Evolutionary conservation across 2,113 vertebrate genomes (phyloP), one percentile per base, ranked within the genome.

Genomic region (Sarotherodon lohbergeri): DNA sequence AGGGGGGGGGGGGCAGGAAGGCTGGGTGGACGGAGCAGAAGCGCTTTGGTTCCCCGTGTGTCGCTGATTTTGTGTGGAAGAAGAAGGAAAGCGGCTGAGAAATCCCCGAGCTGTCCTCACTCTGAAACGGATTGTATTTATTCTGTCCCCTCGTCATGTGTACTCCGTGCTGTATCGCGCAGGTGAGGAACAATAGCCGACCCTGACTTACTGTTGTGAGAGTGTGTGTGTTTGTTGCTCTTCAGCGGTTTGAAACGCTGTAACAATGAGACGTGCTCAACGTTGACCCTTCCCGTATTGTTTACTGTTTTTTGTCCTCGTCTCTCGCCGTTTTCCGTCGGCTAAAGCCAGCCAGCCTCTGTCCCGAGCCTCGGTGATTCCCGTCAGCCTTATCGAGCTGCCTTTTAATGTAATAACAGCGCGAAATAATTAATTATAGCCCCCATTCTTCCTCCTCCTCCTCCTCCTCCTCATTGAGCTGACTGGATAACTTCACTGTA

Each of bases 131-230:
- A 81, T 39, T 66, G 50, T 48, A 63, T 81, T 82, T 5, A 79
- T 27, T 54, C 24, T 17, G 19, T 29, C 39, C 11, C 5, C 3
- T 5, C 71, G 50, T 85, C 6, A 96, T 96, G 96, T 96, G 95
- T 22, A 89, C 80, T 2, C 95, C 90, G 83, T 96, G 96, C 59
- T 97, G 96, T 82, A 10, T 96, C n/a, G 85, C 95, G 56, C 96
- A 97, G 96, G 96, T 97, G 83, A 96, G 96, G 14, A 94, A 85
- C 81, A 66, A 34, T 16, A 41, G 1, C 3, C 32, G 5, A n/a
- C 56, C n/a, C 56, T 3, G 43, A 22, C 34, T 66, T n/a, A 5
- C 46, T n/a, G 39, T 56, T 68, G 46, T 43, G n/a, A 48, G 61
- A 13, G 32, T 17, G 61, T 36, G 32, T 55, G 19, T 63, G 61